Evolutionary conservation across 1,140 invertebrate genomes (phyloP).

Genomic region (Brachionus paranguensis): DNA sequence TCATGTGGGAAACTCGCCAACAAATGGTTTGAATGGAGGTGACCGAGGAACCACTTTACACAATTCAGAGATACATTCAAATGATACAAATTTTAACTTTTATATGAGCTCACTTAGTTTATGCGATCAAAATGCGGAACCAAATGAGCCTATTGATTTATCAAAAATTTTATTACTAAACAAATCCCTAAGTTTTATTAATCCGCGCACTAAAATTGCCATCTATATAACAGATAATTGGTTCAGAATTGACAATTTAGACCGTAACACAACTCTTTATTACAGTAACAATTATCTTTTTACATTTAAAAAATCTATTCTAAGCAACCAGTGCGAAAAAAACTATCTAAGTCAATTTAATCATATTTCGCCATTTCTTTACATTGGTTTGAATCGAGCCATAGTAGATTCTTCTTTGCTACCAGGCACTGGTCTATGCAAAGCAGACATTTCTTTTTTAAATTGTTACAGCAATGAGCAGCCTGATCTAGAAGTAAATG

Average conservation of each 20-base stretch:
- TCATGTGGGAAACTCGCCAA: conserved; percentile 35
- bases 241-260: conserved; percentile 29
- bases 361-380: conserved; percentile 13
- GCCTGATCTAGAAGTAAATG: conserved; percentile 14
- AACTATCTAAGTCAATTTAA: background rate
- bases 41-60: background rate
- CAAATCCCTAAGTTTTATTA: conserved; percentile 2
- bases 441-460: conserved; percentile 10
- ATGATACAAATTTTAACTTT: conserved; percentile 16
- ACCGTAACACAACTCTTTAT: conserved; percentile 9
- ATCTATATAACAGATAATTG: conserved; percentile 17
- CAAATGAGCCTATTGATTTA: background rate
- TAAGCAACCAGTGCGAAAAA: conserved; percentile 24
- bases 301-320: background rate
- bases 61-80: conserved; percentile 26
- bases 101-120: conserved; percentile 28
- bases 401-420: background rate
- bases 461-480: background rate
- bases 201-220: conserved; percentile 1
- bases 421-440: conserved; percentile 28
- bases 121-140: conserved; percentile 2
- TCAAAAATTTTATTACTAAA: background rate
- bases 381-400: conserved; percentile 29
- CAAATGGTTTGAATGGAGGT: conserved; percentile 27
- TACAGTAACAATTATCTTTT: conserved; percentile 27